Percentiles rank a stretch among this genome's conserved stretches.
Conservation (phyloP, 2,113 vertebrate genomes). For the Gambusia affinis region DNA sequence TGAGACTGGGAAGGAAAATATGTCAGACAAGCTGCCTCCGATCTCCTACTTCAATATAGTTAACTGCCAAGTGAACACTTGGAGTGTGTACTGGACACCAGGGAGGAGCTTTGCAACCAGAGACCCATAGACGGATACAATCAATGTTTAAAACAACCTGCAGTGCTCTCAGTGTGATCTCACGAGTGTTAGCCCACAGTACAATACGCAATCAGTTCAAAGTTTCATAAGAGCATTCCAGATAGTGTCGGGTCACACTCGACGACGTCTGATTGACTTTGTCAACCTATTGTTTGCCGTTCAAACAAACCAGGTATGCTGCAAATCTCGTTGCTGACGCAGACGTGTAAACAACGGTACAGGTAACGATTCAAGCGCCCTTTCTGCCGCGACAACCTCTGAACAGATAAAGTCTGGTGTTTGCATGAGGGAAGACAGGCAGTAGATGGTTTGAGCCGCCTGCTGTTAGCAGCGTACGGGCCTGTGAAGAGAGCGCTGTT, state of each 20-base stretch:
- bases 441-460: not conserved
- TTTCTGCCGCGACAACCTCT: not conserved
- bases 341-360: not conserved
- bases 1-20: too few relatives aligned
- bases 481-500: slow-evolving; percentile 28
- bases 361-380: not conserved
- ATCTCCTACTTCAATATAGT: too few relatives aligned
- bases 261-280: not conserved
- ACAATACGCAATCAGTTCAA: not conserved
- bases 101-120: too few relatives aligned
- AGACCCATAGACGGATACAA: too few relatives aligned
- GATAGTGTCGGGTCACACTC: not conserved
- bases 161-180: not conserved
- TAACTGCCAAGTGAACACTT: too few relatives aligned
- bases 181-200: not conserved
- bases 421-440: not conserved
- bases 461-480: not conserved
- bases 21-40: too few relatives aligned
- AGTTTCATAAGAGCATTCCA: not conserved
- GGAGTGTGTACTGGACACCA: too few relatives aligned
- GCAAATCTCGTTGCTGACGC: not conserved
- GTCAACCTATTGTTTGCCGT: not conserved
- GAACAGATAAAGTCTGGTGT: not conserved
- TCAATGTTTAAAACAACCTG: not conserved
- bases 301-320: not conserved